A percentile compares a stretch with the other conserved stretches of the same genome.
phyloP scores from a whole-genome alignment of 1,140 invertebrate species.

The Ganaspis sp. region DNA sequence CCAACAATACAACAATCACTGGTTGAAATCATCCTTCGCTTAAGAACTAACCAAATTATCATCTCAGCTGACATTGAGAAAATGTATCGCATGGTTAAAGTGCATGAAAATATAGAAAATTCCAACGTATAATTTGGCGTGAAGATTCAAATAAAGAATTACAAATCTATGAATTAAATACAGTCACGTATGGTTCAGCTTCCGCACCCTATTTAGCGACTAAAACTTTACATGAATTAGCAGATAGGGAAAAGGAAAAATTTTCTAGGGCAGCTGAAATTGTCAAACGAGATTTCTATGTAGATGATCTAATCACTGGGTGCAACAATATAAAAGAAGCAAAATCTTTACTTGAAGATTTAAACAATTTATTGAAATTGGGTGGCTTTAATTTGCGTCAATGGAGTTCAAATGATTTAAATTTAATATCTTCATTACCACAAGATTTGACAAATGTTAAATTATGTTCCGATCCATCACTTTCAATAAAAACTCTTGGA shows the following conservation, averaged over 20 bases:
- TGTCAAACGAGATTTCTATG: conserved; percentile 68
- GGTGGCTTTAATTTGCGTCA: not conserved
- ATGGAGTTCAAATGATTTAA: not conserved
- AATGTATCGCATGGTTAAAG: conserved; percentile 60
- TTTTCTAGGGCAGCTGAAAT: conserved; percentile 53
- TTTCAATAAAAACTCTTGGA: not conserved
- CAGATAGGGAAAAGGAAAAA: conserved; percentile 49
- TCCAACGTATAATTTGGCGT: conserved; percentile 67
- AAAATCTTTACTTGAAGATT: not conserved
- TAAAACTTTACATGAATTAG: conserved; percentile 59
- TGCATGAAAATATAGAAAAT: conserved; percentile 55
- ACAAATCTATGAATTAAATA: conserved; percentile 54
- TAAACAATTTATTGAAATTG: not conserved
- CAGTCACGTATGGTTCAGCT: conserved; percentile 60
- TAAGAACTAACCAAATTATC: conserved; percentile 53
- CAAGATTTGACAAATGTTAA: not conserved
- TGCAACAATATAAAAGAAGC: not conserved
- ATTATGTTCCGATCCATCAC: not conserved
- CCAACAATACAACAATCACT: conserved; percentile 67
- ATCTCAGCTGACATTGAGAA: conserved; percentile 61
- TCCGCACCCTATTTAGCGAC: conserved; percentile 65
- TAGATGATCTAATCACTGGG: conserved; percentile 72
- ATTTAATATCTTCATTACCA: not conserved
- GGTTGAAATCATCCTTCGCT: conserved; percentile 63
- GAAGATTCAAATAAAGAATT: conserved; percentile 47